Conservation (phyloP, 1,140 invertebrate genomes). For the Cataglyphis hispanica region DNA sequence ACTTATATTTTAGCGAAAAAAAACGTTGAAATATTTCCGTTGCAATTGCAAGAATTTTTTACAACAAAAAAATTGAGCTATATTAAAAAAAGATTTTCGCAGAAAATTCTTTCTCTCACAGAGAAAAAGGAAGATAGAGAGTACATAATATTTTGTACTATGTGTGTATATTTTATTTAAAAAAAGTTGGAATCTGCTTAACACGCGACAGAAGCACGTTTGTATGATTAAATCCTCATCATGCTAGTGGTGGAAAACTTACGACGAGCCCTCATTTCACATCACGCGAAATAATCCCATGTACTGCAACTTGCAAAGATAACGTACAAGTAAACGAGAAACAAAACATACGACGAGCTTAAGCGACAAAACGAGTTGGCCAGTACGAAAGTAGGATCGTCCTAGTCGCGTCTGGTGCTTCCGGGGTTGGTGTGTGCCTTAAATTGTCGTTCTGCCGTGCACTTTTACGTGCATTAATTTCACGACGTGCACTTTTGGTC, state of each 20-base stretch:
- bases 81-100: background rate
- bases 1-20: background rate
- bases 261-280: slow-evolving; percentile 35
- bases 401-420: background rate
- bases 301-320: slow-evolving; percentile 4
- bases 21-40: background rate
- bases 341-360: background rate
- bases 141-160: background rate
- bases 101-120: background rate
- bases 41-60: background rate
- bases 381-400: slow-evolving; percentile 27
- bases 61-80: background rate
- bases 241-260: slow-evolving; percentile 11
- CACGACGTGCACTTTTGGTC: slow-evolving; percentile 17
- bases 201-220: background rate
- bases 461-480: slow-evolving; percentile 45
- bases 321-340: slow-evolving; percentile 13
- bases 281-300: slow-evolving; percentile 26
- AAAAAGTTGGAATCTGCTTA: background rate
- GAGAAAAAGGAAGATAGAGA: background rate
- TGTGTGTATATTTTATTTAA: background rate
- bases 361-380: slow-evolving; percentile 18
- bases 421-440: background rate
- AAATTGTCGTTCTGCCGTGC: slow-evolving; percentile 41
- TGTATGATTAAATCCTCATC: slow-evolving; percentile 42